Percentiles rank a stretch among this genome's conserved stretches.
Conservation (phyloP, 1,140 invertebrate genomes). For the Adoxophyes honmai region DNA sequence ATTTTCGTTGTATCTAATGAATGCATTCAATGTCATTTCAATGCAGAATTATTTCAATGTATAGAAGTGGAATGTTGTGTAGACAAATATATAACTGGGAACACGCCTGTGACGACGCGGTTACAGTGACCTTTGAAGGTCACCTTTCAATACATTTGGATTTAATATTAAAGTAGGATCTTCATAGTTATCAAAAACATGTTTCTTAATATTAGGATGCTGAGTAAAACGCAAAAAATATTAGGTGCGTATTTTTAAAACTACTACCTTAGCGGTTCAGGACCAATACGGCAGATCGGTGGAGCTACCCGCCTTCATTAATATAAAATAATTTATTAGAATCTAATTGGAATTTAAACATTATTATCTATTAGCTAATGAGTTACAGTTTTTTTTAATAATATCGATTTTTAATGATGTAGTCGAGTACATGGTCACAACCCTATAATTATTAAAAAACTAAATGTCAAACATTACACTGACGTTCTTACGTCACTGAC, state of each 20-base stretch:
- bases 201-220: background rate
- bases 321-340: too few relatives aligned
- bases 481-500: background rate
- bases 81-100: background rate
- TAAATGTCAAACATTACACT: background rate
- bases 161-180: background rate
- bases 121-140: conserved; percentile 62
- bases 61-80: too few relatives aligned
- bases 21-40: background rate
- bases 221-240: background rate
- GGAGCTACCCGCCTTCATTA: too few relatives aligned
- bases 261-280: too few relatives aligned
- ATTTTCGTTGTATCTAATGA: background rate
- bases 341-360: too few relatives aligned
- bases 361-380: too few relatives aligned
- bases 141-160: conserved; percentile 30
- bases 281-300: too few relatives aligned
- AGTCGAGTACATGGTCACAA: too few relatives aligned
- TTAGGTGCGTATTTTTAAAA: background rate
- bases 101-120: conserved; percentile 21
- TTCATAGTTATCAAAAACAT: background rate
- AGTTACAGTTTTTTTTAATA: too few relatives aligned
- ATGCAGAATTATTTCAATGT: background rate
- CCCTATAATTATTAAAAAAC: background rate
- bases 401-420: too few relatives aligned